These are phyloP conservation scores for Meandrina meandrites DNA, from an alignment of 92 coral and sea anemone genomes.

Conservation along the genomic window DNA sequence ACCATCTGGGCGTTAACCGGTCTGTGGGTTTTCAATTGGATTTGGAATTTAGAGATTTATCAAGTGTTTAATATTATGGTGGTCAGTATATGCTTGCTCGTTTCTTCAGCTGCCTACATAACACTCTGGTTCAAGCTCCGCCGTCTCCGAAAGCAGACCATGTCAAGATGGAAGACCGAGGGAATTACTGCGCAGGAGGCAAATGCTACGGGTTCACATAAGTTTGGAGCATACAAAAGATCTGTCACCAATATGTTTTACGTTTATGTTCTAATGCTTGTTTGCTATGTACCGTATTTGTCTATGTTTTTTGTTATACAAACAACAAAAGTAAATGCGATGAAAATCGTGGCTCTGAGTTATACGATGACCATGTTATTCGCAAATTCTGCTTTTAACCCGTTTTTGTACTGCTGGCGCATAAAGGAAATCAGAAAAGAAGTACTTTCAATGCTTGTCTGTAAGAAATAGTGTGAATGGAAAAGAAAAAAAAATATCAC, in stretches of 20 bases:
- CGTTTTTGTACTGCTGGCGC: conserved; percentile 45
- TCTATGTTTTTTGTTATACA: conserved; percentile 34
- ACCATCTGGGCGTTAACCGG: conserved; percentile 37
- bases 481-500: background rate
- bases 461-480: background rate
- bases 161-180: background rate
- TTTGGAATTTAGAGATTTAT: conserved; percentile 9
- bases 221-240: conserved; percentile 30
- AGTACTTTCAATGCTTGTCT: conserved; percentile 8
- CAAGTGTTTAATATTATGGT: conserved; percentile 21
- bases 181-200: background rate
- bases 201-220: background rate
- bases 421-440: conserved; percentile 38
- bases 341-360: conserved; percentile 25
- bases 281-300: conserved; percentile 42
- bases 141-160: background rate
- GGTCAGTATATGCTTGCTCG: conserved; percentile 22
- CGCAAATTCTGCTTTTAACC: conserved; percentile 35
- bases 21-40: conserved; percentile 39
- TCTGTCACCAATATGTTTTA: conserved; percentile 38
- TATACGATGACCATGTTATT: conserved; percentile 27
- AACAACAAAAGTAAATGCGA: conserved; percentile 15
- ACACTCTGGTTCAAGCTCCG: conserved; percentile 22
- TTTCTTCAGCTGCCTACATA: conserved; percentile 11
- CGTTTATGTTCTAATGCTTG: conserved; percentile 9